phyloP scores from a whole-genome alignment of 2,113 vertebrate species.

The Malurus melanocephalus region DNA sequence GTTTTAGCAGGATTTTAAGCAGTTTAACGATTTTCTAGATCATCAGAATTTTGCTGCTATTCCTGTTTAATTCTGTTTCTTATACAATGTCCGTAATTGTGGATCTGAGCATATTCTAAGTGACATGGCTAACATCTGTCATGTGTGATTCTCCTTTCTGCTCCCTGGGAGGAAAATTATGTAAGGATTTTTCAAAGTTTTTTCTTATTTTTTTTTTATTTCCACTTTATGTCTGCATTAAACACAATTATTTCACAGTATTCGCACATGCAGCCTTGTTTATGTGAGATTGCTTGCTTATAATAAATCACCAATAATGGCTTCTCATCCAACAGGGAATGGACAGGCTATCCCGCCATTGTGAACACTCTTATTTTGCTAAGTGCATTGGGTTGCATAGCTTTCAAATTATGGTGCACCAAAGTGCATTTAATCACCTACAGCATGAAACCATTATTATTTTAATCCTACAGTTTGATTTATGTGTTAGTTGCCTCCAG shows the following conservation, averaged over 20 bases:
- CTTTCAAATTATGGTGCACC: constrained; percentile 22
- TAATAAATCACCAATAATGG: constrained; percentile 12
- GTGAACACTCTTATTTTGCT: constrained; percentile 10
- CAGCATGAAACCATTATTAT: constrained; percentile 55
- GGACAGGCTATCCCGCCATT: constrained; percentile 37
- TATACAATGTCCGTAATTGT: constrained; percentile 38
- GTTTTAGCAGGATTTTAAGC: constrained; percentile 14
- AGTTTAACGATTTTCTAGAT: neutral
- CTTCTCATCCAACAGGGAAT: constrained; percentile 61
- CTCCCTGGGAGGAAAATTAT: constrained; percentile 71
- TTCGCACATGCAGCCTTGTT: constrained; percentile 35
- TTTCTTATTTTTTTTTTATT: constrained; percentile 15
- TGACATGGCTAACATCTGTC: constrained; percentile 68
- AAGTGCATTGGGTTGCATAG: constrained; percentile 22
- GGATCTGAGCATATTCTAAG: constrained; percentile 57
- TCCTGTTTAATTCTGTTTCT: constrained; percentile 49
- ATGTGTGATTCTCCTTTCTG: constrained; percentile 70
- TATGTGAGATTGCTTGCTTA: constrained; percentile 60
- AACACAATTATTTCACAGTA: constrained; percentile 21
- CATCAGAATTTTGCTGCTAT: neutral
- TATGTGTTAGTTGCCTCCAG: constrained; percentile 30
- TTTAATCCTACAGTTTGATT: constrained; percentile 45
- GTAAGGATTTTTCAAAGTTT: constrained; percentile 59
- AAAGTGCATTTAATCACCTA: constrained; percentile 40
- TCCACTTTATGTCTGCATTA: constrained; percentile 52